These are phyloP conservation scores for Periparus ater DNA, from an alignment of 2,797 vertebrate genomes.

Conservation along the genomic window DNA sequence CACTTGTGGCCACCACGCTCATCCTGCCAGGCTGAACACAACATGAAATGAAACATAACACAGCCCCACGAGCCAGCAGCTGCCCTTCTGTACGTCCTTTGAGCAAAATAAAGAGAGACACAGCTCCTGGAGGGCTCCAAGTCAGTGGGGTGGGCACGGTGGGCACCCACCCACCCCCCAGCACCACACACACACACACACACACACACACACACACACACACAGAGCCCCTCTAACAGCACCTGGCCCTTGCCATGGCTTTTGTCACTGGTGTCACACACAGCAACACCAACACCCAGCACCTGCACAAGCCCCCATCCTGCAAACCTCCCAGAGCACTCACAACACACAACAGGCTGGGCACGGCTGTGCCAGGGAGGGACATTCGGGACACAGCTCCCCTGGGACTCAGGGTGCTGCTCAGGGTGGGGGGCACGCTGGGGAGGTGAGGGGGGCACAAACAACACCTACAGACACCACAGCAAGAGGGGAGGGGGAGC, in stretches of 20 bases:
- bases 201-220: background rate
- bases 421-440: background rate
- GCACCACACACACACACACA: background rate
- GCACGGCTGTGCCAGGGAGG: background rate
- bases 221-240: background rate
- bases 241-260: background rate
- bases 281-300: background rate
- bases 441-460: background rate
- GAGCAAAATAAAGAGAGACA: constrained; percentile 7
- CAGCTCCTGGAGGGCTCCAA: background rate
- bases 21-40: background rate
- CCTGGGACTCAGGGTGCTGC: background rate
- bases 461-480: constrained; percentile 31
- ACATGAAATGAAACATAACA: background rate
- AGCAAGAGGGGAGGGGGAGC: background rate
- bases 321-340: background rate
- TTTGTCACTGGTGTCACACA: background rate
- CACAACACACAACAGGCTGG: background rate
- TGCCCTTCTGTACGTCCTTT: background rate
- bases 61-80: background rate
- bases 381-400: background rate
- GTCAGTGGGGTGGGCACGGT: rapidly evolving
- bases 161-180: background rate
- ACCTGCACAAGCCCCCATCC: background rate
- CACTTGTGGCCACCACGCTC: background rate